phyloP scores from a whole-genome alignment of 2,888 invertebrate species.

The Drosophila cognata region DNA sequence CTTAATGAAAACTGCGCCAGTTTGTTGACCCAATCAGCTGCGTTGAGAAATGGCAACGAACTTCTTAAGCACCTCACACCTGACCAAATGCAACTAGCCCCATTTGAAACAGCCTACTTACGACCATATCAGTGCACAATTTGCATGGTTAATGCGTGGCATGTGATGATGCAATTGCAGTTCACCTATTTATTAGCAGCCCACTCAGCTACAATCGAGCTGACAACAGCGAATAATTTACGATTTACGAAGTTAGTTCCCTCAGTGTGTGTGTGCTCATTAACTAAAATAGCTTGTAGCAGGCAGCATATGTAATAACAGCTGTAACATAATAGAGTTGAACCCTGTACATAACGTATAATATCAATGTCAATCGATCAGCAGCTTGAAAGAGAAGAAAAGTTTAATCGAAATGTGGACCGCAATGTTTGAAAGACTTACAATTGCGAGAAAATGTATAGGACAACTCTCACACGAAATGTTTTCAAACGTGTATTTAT shows the following conservation, averaged over 20 bases:
- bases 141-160: conserved; percentile 63
- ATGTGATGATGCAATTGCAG: conserved; percentile 39
- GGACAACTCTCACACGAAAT: not conserved
- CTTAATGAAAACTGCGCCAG: conserved; percentile 39
- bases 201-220: no score
- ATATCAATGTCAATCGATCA: not conserved
- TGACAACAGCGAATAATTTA: conserved; percentile 14
- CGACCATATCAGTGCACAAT: conserved; percentile 54
- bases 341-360: not conserved
- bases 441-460: not conserved
- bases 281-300: conserved; percentile 1
- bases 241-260: conserved; percentile 20
- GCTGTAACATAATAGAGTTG: not conserved
- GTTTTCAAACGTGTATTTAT: not conserved
- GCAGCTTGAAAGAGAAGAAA: not conserved
- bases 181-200: conserved; percentile 42
- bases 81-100: not conserved
- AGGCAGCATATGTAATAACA: not conserved
- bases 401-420: not conserved
- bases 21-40: conserved; percentile 70
- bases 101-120: conserved; percentile 25
- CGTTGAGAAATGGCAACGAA: conserved; percentile 46
- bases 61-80: conserved; percentile 47
- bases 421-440: not conserved
- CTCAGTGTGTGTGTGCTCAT: not conserved